Evolutionary conservation across 2,797 vertebrate species (phyloP).

Genomic region (Mus caroli): DNA sequence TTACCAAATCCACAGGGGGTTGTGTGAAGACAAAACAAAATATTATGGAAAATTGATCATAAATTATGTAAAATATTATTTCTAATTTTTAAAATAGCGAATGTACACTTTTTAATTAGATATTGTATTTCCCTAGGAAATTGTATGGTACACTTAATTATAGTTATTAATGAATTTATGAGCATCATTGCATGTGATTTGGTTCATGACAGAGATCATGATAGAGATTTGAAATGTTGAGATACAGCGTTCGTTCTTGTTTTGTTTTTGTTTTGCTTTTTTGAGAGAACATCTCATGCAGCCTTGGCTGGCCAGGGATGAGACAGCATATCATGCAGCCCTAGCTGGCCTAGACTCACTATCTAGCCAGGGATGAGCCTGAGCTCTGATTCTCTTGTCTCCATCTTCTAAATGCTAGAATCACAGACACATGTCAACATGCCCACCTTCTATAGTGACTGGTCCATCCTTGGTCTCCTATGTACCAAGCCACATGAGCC

Average conservation of each 20-base stretch:
- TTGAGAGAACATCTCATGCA: not conserved
- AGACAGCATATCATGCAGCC: not conserved
- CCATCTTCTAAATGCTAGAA: not conserved
- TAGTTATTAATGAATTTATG: not conserved
- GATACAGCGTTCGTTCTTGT: not conserved
- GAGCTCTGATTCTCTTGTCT: not conserved
- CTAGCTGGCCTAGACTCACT: not conserved
- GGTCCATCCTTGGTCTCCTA: not conserved
- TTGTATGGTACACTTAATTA: not conserved
- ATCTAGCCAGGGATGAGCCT: not conserved
- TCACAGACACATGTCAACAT: not conserved
- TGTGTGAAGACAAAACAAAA: not conserved
- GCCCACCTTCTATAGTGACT: not conserved
- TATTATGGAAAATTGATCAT: not conserved
- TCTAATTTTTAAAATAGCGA: conserved; percentile 36
- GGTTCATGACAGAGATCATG: not conserved
- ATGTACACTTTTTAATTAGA: not conserved
- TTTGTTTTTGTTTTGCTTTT: not conserved
- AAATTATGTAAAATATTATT: conserved; percentile 49
- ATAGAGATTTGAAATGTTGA: conserved; percentile 19
- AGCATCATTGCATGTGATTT: not conserved
- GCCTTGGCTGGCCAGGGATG: not conserved
- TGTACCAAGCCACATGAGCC: not conserved
- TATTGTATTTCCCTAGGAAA: not conserved
- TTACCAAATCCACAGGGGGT: not conserved